A percentile compares a stretch with the other conserved stretches of the same genome.
Conservation (phyloP, 2,797 vertebrate genomes). For the Poeciliopsis gracilis region DNA sequence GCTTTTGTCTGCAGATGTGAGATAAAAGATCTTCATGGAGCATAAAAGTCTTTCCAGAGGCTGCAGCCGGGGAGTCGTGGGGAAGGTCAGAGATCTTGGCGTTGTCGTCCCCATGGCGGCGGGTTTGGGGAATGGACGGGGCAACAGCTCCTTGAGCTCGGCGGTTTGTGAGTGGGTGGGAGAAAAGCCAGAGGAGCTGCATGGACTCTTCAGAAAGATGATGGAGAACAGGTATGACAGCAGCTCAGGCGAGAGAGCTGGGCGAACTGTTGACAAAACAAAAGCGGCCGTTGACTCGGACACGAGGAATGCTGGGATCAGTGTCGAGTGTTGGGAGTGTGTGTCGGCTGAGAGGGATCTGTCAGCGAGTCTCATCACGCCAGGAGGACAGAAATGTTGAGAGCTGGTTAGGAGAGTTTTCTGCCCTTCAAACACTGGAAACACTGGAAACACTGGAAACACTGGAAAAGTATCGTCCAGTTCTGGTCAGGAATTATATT, state of each 20-base stretch:
- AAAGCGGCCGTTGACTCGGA: slow-evolving; percentile 29
- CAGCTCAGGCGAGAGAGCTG: neutral
- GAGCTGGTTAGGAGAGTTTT: slow-evolving; percentile 21
- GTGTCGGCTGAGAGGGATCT: slow-evolving; percentile 54
- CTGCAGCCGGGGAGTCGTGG: slow-evolving; percentile 58
- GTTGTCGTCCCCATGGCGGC: slow-evolving; percentile 27
- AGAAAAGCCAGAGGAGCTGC: slow-evolving; percentile 3
- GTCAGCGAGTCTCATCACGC: slow-evolving; percentile 57
- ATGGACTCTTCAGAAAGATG: slow-evolving; percentile 27
- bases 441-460: neutral
- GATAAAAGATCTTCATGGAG: slow-evolving; percentile 37
- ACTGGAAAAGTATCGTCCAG: slow-evolving; percentile 1
- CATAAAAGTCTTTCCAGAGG: slow-evolving; percentile 63
- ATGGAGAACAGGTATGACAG: slow-evolving; percentile 37
- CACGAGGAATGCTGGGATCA: slow-evolving; percentile 20
- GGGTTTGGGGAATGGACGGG: neutral
- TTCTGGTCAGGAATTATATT: neutral
- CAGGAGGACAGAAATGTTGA: slow-evolving; percentile 43
- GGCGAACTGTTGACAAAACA: slow-evolving; percentile 52
- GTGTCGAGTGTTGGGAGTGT: slow-evolving; percentile 10
- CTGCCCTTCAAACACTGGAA: neutral
- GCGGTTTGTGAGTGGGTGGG: slow-evolving; percentile 15
- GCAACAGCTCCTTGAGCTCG: slow-evolving; percentile 42
- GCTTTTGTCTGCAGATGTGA: slow-evolving; percentile 6
- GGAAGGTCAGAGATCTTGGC: slow-evolving; percentile 72